These are phyloP conservation scores for Aproaerema taeniolella DNA, from an alignment of 2,888 invertebrate species.

Conservation along the genomic window DNA sequence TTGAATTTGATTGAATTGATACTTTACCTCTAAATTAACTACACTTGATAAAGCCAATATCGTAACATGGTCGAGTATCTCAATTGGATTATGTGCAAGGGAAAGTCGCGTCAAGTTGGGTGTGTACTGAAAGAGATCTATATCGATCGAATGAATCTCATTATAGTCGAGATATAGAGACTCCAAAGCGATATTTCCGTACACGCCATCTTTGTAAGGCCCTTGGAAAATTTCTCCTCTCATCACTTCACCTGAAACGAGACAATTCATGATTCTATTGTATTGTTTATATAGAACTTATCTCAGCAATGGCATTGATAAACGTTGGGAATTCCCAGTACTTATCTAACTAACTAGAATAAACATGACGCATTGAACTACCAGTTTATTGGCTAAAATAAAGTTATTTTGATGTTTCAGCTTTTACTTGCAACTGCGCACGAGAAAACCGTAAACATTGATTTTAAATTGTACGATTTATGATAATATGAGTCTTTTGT, in stretches of 20 bases:
- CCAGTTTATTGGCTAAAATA: too few relatives aligned
- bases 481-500: too few relatives aligned
- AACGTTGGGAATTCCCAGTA: background rate
- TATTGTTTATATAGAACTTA: too few relatives aligned
- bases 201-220: conserved; percentile 74
- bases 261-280: too few relatives aligned
- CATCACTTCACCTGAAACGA: conserved; percentile 75
- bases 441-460: too few relatives aligned
- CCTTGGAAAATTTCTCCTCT: conserved; percentile 82
- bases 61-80: conserved; percentile 78
- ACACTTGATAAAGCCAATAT: conserved; percentile 75
- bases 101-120: conserved; percentile 78
- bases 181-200: conserved; percentile 76
- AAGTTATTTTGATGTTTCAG: too few relatives aligned
- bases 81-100: conserved; percentile 79
- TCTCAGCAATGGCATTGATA: too few relatives aligned
- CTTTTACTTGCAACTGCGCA: too few relatives aligned
- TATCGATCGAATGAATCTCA: conserved; percentile 78
- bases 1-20: too few relatives aligned
- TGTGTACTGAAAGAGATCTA: conserved; percentile 80
- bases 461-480: too few relatives aligned
- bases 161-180: conserved; percentile 81
- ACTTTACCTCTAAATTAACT: conserved; percentile 73
- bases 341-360: too few relatives aligned
- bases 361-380: background rate